Percentiles rank a stretch among this genome's conserved stretches.
Conservation (phyloP, 2,113 vertebrate genomes). For the Microtus richardsoni region DNA sequence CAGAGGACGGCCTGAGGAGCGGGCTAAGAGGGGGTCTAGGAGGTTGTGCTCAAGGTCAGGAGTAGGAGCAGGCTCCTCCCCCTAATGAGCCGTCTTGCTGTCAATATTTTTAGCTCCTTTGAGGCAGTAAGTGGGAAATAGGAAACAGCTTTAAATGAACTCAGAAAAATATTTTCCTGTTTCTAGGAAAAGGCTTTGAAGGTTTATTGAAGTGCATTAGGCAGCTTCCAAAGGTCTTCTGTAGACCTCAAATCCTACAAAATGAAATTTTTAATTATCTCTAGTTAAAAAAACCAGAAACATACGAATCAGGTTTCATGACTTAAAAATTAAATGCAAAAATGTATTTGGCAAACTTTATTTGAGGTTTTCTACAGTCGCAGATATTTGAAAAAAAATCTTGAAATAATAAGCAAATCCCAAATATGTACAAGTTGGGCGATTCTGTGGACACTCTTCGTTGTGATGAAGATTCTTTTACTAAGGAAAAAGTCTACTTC, state of each 20-base stretch:
- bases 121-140: neutral
- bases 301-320: constrained; percentile 57
- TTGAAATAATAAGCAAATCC: constrained; percentile 59
- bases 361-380: constrained; percentile 49
- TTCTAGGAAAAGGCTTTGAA: constrained; percentile 58
- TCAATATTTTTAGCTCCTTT: neutral
- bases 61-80: neutral
- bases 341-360: constrained; percentile 61
- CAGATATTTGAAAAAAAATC: constrained; percentile 62
- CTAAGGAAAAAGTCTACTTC: constrained; percentile 34
- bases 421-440: constrained; percentile 38
- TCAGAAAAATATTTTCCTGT: neutral
- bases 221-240: constrained; percentile 48
- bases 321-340: constrained; percentile 62
- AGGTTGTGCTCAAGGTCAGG: neutral
- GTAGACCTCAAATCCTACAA: constrained; percentile 46
- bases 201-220: constrained; percentile 7
- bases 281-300: constrained; percentile 53
- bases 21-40: no score
- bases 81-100: neutral
- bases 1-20: neutral
- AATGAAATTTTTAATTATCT: constrained; percentile 63
- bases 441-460: constrained; percentile 31
- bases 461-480: constrained; percentile 46
- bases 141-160: constrained; percentile 35